Evolutionary conservation across 1,140 invertebrate species (phyloP).

Genomic region (Microplitis mediator): DNA sequence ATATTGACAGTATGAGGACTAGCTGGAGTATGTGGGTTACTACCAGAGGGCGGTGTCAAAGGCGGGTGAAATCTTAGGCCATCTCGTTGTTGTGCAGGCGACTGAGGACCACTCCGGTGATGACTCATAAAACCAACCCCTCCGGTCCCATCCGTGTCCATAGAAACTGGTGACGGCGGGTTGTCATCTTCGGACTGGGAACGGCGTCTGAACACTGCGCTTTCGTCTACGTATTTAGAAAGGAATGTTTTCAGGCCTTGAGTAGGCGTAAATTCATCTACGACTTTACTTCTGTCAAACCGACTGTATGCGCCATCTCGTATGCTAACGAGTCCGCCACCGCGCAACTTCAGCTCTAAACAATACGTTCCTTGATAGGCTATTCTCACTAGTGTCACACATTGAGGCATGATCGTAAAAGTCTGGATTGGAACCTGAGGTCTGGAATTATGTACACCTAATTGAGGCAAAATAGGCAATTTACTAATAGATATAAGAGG

Average conservation of each 20-base stretch:
- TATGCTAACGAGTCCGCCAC: conserved; percentile 84
- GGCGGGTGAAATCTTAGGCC: conserved; percentile 77
- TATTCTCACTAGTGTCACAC: conserved; percentile 81
- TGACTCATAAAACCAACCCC: conserved; percentile 59
- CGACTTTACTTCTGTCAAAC: conserved; percentile 87
- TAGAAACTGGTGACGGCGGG: conserved; percentile 87
- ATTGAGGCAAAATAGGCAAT: conserved; percentile 81
- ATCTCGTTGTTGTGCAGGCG: conserved; percentile 69
- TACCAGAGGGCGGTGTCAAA: conserved; percentile 78
- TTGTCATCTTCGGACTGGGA: conserved; percentile 95
- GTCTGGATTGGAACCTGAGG: conserved; percentile 87
- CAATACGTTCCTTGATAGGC: conserved; percentile 92
- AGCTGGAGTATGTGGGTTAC: conserved; percentile 87
- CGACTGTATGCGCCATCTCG: conserved; percentile 92
- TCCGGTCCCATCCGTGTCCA: conserved; percentile 68
- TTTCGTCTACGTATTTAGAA: conserved; percentile 92
- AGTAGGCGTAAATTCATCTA: conserved; percentile 92
- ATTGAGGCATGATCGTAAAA: conserved; percentile 89
- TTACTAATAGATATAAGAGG: conserved; percentile 84
- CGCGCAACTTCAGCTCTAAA: conserved; percentile 85
- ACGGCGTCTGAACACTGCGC: conserved; percentile 76
- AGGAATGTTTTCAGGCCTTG: conserved; percentile 91
- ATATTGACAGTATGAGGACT: conserved; percentile 75
- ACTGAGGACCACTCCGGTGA: conserved; percentile 71
- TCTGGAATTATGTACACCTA: conserved; percentile 74